These are phyloP conservation scores for Agriopis aurantiaria DNA, from an alignment of 2,888 invertebrate species.

Conservation along the genomic window DNA sequence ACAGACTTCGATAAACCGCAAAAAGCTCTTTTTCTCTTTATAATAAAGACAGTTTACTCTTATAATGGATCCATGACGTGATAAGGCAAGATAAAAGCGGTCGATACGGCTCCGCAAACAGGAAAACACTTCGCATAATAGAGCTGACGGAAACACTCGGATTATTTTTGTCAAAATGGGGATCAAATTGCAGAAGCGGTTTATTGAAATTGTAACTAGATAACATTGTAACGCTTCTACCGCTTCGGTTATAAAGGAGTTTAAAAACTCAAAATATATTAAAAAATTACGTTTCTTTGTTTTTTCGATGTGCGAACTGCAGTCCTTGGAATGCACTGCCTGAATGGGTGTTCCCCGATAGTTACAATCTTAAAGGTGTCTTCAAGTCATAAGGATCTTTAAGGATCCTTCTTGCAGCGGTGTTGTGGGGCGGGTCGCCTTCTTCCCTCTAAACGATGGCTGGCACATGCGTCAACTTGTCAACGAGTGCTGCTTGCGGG, in stretches of 20 bases:
- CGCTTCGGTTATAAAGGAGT: neutral
- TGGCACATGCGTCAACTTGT: no score
- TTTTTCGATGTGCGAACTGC: no score
- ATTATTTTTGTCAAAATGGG: conserved; percentile 28
- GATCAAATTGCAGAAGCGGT: conserved; percentile 24
- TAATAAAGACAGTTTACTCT: conserved; percentile 20
- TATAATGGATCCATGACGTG: conserved; percentile 29
- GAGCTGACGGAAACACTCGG: conserved; percentile 19
- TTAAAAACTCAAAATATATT: no score
- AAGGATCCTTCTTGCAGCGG: no score
- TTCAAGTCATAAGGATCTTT: no score
- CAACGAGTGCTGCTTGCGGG: no score
- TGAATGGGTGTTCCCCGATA: no score
- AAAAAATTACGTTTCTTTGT: no score
- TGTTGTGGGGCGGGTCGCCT: no score
- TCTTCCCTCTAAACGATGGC: no score
- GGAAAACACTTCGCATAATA: conserved; percentile 35
- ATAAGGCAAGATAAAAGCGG: conserved; percentile 30
- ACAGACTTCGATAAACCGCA: neutral
- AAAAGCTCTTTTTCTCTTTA: conserved; percentile 10
- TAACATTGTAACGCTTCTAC: conserved; percentile 20
- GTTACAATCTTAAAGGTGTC: no score
- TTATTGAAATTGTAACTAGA: conserved; percentile 33
- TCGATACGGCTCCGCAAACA: conserved; percentile 31
- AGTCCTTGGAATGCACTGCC: no score